Evolutionary conservation across 2,888 invertebrate species (phyloP).

Genomic region (Caenorhabditis uteleia): DNA sequence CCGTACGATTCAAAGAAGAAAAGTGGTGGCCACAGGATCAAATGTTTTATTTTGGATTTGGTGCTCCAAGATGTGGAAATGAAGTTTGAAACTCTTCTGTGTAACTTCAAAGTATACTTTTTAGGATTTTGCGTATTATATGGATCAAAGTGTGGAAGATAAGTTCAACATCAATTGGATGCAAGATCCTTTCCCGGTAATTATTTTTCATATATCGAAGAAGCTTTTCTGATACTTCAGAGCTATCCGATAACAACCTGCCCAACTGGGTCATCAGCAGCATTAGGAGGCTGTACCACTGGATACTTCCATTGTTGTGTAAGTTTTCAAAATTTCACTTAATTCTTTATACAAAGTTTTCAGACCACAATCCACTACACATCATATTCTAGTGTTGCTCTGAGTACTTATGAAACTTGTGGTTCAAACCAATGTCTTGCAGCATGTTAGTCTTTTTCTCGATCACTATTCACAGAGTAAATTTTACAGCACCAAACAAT

Average conservation of each 20-base stretch:
- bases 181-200: slow-evolving; percentile 23
- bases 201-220: not conserved
- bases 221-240: slow-evolving; percentile 4
- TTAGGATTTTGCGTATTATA: slow-evolving; percentile 39
- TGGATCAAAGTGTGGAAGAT: slow-evolving; percentile 31
- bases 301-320: slow-evolving; percentile 33
- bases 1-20: slow-evolving; percentile 30
- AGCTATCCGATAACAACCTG: slow-evolving; percentile 24
- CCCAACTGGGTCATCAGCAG: slow-evolving; percentile 10
- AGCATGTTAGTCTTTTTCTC: slow-evolving; percentile 11
- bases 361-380: slow-evolving; percentile 26
- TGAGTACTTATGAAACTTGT: slow-evolving; percentile 22
- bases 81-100: slow-evolving; percentile 7
- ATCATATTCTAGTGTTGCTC: slow-evolving; percentile 25
- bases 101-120: not conserved
- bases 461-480: no score
- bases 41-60: slow-evolving; percentile 38
- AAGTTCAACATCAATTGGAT: slow-evolving; percentile 29
- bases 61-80: slow-evolving; percentile 40
- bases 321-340: not conserved
- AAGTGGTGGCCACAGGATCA: slow-evolving; percentile 41
- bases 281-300: slow-evolving; percentile 13
- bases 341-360: not conserved
- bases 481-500: not conserved
- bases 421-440: slow-evolving; percentile 8